These are phyloP conservation scores for Panthera leo DNA, from an alignment of 2,113 vertebrate species.

Conservation along the genomic window DNA sequence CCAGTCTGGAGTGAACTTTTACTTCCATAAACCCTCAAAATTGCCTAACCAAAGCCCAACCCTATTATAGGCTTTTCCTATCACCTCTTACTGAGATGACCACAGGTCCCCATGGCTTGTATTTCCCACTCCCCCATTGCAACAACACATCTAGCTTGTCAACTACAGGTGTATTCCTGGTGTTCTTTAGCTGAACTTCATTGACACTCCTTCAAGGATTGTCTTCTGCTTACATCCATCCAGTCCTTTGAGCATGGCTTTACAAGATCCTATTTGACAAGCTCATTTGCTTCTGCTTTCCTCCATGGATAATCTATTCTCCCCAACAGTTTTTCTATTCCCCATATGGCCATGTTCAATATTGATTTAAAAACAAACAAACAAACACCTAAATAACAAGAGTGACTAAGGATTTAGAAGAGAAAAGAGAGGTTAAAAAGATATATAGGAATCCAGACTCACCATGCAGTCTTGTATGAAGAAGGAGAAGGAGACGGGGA, in stretches of 20 bases:
- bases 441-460: background rate
- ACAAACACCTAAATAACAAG: background rate
- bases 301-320: background rate
- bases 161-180: background rate
- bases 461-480: background rate
- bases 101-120: background rate
- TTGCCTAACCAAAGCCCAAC: background rate
- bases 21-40: background rate
- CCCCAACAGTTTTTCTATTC: background rate
- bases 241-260: background rate
- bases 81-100: background rate
- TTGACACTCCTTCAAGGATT: background rate
- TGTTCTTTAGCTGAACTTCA: background rate
- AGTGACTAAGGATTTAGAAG: background rate
- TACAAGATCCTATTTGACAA: background rate
- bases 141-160: background rate
- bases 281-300: background rate
- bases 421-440: background rate
- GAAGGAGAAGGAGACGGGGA: background rate
- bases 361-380: background rate
- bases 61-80: background rate
- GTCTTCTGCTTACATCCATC: background rate
- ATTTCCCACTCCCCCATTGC: fast-evolving
- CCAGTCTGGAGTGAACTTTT: background rate
- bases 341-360: background rate